Percentiles rank a stretch among this genome's conserved stretches.
Conservation (phyloP, 2,113 vertebrate species). For the Riparia riparia region DNA sequence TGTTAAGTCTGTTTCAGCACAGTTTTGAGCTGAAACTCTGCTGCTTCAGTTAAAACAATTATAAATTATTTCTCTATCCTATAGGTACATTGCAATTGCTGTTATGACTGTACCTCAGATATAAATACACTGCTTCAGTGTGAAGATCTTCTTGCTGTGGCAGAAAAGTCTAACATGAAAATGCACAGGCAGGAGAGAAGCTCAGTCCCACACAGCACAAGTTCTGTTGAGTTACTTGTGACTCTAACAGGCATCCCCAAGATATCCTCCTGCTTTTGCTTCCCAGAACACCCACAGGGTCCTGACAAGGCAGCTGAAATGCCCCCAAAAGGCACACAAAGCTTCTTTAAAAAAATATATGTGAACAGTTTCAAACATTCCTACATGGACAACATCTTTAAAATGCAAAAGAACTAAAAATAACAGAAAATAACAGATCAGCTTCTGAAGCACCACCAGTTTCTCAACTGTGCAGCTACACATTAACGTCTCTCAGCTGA, state of each 20-base stretch:
- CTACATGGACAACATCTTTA: conserved; percentile 3
- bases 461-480: conserved; percentile 32
- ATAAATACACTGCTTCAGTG: background rate
- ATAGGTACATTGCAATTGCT: too few species aligned
- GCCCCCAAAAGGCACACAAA: background rate
- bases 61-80: too few species aligned
- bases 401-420: conserved; percentile 44
- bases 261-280: background rate
- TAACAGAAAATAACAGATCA: conserved; percentile 37
- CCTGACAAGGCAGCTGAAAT: background rate
- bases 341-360: background rate
- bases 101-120: too few species aligned
- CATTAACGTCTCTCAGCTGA: background rate
- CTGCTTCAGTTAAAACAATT: background rate
- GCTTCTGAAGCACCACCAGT: background rate
- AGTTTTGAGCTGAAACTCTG: background rate
- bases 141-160: background rate
- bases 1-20: background rate
- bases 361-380: conserved; percentile 33
- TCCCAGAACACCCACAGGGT: background rate
- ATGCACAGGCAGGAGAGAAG: background rate
- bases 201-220: background rate
- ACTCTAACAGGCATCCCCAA: background rate
- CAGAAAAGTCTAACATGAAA: background rate
- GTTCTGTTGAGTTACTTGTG: background rate